These are phyloP conservation scores for Macropus fuliginosus DNA, from an alignment of 2,797 vertebrate genomes.

Conservation along the genomic window DNA sequence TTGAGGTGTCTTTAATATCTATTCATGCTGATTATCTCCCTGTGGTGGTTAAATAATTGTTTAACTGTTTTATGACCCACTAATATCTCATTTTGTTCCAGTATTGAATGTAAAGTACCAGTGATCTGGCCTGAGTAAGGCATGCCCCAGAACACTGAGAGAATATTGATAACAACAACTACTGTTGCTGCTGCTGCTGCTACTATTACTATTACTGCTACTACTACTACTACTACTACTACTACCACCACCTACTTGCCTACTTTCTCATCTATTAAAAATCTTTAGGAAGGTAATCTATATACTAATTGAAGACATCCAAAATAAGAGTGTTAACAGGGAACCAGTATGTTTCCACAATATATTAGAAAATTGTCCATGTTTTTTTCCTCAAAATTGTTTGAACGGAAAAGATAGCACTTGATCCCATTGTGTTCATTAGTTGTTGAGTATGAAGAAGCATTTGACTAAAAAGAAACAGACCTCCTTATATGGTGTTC, in stretches of 20 bases:
- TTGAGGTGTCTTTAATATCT: not conserved
- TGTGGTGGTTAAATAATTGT: not conserved
- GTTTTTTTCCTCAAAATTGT: not conserved
- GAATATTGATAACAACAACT: not conserved
- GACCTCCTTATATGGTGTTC: no score
- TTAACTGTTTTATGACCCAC: not conserved
- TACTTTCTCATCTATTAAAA: not conserved
- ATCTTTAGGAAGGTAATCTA: not conserved
- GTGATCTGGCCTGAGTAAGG: not conserved
- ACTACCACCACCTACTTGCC: not conserved
- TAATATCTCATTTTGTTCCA: not conserved
- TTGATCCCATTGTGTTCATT: not conserved
- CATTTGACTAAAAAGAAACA: no score
- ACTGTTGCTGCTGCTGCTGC: no score
- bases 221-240: no score
- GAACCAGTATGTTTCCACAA: not conserved
- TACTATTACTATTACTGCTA: no score
- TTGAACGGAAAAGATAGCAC: not conserved
- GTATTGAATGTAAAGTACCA: not conserved
- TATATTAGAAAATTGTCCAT: not conserved
- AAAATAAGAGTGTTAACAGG: not conserved
- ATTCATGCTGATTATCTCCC: not conserved
- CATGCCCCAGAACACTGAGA: not conserved
- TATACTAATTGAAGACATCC: not conserved
- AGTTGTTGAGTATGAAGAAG: no score